Base-by-base conservation (phyloP, 64 coral and sea anemone species). In the Actinia equina region DNA sequence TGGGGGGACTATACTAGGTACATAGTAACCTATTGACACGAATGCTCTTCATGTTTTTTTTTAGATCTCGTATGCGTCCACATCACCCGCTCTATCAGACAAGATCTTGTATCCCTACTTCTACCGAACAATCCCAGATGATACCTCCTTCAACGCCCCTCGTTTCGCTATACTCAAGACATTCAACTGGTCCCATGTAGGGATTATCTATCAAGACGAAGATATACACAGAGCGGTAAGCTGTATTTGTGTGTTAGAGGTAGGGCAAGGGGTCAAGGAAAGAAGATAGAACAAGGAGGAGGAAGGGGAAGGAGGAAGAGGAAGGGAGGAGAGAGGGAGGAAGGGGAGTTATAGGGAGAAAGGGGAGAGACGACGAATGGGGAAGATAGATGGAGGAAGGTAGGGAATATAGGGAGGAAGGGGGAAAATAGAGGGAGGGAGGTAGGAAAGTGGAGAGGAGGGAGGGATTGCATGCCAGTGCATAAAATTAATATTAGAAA, bases 51-150 rank as follows among this genome's bases (percentile, higher is more conserved):
- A 54, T 85, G 83, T 56, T 30, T 84, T 58, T 41, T 59, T n/a
- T 16, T 85, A 97, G 94, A 97, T 97, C 58, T 97, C 94, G 22
- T 97, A 88, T 25, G 88, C 94, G 4, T 93, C 91, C 42, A 90
- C 91, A 37, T 97, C 94, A 3, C 94, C 94, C 13, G 80, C 93
- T 45, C 57, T 97, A 43, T 97, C 94, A 25, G 71, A 88, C 59
- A 97, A 90, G 59, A 63, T 45, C 12, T 58, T 51, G 8, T 97
- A 97, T 46, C 94, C 94, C 2, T 78, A 97, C 63, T 97, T 97
- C 60, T 97, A 93, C 71, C 91, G 94, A 15, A 97, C 94, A 5
- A 97, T 97, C 43, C 94, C 94, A 17, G 91, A 86, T 27, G 94
- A 97, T 14, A 88, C 94, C 0, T 97, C 94, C 11, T 97, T 97